Evolutionary conservation across 2,797 vertebrate species (phyloP), one percentile per base, ranked within the genome.

Genomic region (Hydrocynus forskahlii): DNA sequence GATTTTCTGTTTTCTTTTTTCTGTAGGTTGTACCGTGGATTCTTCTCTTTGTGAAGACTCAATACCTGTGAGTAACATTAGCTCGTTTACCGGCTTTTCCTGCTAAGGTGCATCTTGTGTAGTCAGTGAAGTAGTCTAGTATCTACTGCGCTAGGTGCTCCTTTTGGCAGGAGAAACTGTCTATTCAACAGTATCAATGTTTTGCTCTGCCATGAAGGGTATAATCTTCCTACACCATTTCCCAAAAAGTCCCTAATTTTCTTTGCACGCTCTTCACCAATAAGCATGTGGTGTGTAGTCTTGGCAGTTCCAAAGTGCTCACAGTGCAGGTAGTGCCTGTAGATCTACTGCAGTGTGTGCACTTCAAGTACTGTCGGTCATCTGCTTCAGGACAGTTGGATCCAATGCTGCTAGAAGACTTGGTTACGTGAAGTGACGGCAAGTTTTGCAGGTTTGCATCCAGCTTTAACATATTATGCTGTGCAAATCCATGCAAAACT

Each of bases 401-500:
- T 68, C 2, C 9, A 45, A 70, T 40, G 54, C 70, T 80, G 54
- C 9, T 48, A 16, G 57, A 67, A 35, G 60, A 63, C 67, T 71
- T 75, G 80, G 80, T 76, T 76, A 40, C 68, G 71, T 91, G 90
- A 88, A 89, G 92, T 84, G 87, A 94, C 95, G 48, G 92, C 84
- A 90, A 97, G 97, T 96, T 99, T 98, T 97, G 97, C 95, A 95
- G 96, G 95, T 95, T 97, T 99, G 97, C 96, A 95, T 93, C 93
- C 97, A 97, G 97, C 96, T 92, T 95, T 78, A 88, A 59, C 59
- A 69, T 84, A 85, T 78, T 88, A 85, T 90, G 97, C 97, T 99
- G 98, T 99, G 98, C 97, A 99, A 99, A 99, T 98, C 97, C 97
- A 98, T 97, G 97, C 97, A 99, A 98, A 99, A 97, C 97, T 97